Conservation (phyloP, 2,888 invertebrate genomes). For the Noctua pronuba region DNA sequence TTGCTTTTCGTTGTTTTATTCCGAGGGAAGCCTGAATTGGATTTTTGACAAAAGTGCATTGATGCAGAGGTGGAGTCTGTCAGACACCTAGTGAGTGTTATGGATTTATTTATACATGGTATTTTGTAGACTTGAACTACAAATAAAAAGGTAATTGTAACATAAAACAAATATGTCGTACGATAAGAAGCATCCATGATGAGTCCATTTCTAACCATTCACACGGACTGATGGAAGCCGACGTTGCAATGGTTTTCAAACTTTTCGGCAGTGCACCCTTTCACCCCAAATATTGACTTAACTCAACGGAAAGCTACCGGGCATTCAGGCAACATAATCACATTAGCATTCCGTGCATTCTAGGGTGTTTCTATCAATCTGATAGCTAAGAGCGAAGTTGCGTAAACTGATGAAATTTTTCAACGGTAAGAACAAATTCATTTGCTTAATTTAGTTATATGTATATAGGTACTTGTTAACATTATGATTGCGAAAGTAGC, state of each 20-base stretch:
- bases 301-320: slow-evolving; percentile 21
- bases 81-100: neutral
- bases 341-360: slow-evolving; percentile 17
- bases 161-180: neutral
- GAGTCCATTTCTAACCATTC: neutral
- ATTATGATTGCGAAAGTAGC: neutral
- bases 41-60: slow-evolving; percentile 20
- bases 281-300: slow-evolving; percentile 37
- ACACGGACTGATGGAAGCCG: neutral
- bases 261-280: slow-evolving; percentile 27
- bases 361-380: neutral
- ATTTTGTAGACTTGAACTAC: neutral
- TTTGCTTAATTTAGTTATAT: neutral
- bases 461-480: neutral
- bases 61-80: neutral
- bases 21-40: neutral
- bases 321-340: slow-evolving; percentile 45
- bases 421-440: neutral
- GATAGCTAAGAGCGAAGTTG: neutral
- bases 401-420: neutral
- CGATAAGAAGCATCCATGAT: neutral
- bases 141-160: neutral
- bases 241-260: slow-evolving; percentile 19
- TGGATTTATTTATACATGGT: neutral
- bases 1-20: slow-evolving; percentile 36